A percentile compares a stretch with the other conserved stretches of the same genome.
Evolutionary conservation across 2,113 vertebrate genomes (phyloP).

Genomic region (Vimba vimba): DNA sequence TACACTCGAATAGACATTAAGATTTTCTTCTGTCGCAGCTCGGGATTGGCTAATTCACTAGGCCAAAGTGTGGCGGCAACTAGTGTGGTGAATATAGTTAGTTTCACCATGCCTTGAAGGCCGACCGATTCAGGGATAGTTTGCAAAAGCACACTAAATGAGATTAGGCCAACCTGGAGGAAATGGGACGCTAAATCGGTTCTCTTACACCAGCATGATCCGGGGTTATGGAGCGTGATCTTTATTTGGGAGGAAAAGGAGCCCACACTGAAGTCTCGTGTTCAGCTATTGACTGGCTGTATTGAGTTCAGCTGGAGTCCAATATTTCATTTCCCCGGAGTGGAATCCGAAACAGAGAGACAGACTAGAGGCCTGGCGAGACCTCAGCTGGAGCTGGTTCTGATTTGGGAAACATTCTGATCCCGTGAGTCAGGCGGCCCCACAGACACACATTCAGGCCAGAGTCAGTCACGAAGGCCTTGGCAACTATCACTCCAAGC

Average conservation of each 20-base stretch:
- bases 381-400: conserved; percentile 25
- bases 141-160: neutral
- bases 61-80: neutral
- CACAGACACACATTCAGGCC: conserved; percentile 18
- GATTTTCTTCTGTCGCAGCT: conserved; percentile 7
- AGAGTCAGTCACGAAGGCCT: conserved; percentile 24
- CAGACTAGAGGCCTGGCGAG: conserved; percentile 18
- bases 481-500: conserved; percentile 5
- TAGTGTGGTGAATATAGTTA: neutral
- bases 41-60: neutral
- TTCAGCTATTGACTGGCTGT: conserved; percentile 33
- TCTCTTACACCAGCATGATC: neutral
- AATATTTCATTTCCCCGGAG: conserved; percentile 31
- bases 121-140: neutral
- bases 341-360: conserved; percentile 26
- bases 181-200: conserved; percentile 3
- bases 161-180: neutral
- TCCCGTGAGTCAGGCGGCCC: conserved; percentile 14
- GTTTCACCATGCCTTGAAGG: neutral
- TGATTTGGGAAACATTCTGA: conserved; percentile 40
- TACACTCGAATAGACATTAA: conserved; percentile 7
- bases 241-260: conserved; percentile 7
- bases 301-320: conserved; percentile 23
- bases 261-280: conserved; percentile 22
- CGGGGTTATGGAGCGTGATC: conserved; percentile 13